phyloP scores from a whole-genome alignment of 2,797 vertebrate species.

The Pempheris klunzingeri region DNA sequence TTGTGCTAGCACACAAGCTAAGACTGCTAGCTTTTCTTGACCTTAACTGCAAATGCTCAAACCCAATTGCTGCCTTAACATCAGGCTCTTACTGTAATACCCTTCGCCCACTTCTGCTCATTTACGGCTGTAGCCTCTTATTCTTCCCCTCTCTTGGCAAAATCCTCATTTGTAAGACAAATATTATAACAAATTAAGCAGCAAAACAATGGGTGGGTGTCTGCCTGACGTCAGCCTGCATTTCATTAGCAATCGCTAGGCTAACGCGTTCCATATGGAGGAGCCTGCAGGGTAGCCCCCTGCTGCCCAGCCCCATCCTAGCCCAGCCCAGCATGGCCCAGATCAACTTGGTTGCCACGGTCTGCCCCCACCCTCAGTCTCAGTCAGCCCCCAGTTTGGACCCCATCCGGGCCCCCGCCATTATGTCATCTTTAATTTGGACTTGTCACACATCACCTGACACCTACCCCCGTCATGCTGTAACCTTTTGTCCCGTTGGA shows the following conservation, averaged over 20 bases:
- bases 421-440: conserved; percentile 88
- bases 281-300: conserved; percentile 83
- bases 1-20: conserved; percentile 69
- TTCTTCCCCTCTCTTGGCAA: conserved; percentile 63
- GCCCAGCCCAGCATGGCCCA: conserved; percentile 74
- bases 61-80: conserved; percentile 37
- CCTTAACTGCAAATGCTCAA: conserved; percentile 37
- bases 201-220: conserved; percentile 86
- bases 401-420: conserved; percentile 79
- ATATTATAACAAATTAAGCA: conserved; percentile 88
- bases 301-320: conserved; percentile 79
- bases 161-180: conserved; percentile 86
- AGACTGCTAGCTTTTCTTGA: conserved; percentile 52
- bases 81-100: conserved; percentile 42
- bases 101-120: conserved; percentile 39
- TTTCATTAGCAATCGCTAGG: conserved; percentile 86
- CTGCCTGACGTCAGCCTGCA: conserved; percentile 86
- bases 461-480: conserved; percentile 83
- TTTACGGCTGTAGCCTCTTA: conserved; percentile 48
- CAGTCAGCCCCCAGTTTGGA: conserved; percentile 73
- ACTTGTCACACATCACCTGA: conserved; percentile 87
- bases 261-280: conserved; percentile 89
- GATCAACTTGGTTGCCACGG: conserved; percentile 75
- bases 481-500: conserved; percentile 85
- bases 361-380: conserved; percentile 71